Base-by-base conservation (phyloP, 2,888 invertebrate genomes). In the Elysia crispata region DNA sequence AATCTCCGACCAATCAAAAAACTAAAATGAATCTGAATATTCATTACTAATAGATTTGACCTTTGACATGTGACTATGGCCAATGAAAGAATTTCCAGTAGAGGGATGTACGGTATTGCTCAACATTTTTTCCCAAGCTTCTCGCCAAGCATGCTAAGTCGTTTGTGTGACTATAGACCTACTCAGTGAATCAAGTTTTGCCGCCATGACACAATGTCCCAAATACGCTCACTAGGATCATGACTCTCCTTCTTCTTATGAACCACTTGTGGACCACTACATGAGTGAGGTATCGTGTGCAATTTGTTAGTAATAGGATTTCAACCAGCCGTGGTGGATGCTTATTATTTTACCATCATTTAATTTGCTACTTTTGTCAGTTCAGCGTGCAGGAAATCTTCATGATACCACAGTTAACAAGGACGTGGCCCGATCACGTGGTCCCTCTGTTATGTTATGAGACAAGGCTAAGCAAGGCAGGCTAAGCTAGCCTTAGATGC, bases 391-490 rank as follows among this genome's bases (percentile, higher is more conserved):
- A 41, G 41, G 41, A 41, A 41, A 41, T 41, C 41, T 33, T 77
- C 30, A 60, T 41, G 25, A 70, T 62, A 72, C 69, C 77, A 81
- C 67, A 33, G 76, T 62, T 78, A 72, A 79, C 84, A 84, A 83
- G 88, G 87, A 88, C 88, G 89, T 89, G 87, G 87, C 86, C 86
- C 76, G 85, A 87, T 89, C 89, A 89, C 89, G 89, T 89, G 89
- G 88, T 89, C 73, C 73, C 66, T 64, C 67, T 78, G 66, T 81
- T 74, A 60, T 74, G 77, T 77, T 77, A 62, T 81, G 77, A 66
- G 64, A 54, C 49, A 66, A 72, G 49, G 28, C 67, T 57, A 50
- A n/a, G 41, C 41, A 41, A 41, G 41, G 41, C 41, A 41, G 41
- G 41, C 41, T 41, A 41, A 41, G 11, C 41, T 41, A 41, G 41